Evolutionary conservation across 2,113 vertebrate genomes (phyloP).

Genomic region (Macquaria ambigua): DNA sequence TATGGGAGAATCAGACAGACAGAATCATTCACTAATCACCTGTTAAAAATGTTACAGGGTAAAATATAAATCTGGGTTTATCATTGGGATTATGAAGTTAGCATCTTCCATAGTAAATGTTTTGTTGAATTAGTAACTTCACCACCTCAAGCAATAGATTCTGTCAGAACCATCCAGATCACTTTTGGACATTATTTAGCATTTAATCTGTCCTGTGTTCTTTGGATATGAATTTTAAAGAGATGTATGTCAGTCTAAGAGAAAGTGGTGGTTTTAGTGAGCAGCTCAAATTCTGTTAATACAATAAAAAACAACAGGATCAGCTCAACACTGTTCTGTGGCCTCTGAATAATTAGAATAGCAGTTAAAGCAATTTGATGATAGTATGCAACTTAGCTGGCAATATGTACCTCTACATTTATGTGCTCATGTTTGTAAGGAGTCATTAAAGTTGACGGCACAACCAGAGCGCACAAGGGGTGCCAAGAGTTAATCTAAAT

Average conservation of each 20-base stretch:
- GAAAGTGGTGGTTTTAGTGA: not conserved
- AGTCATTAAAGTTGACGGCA: conserved; percentile 42
- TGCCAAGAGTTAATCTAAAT: conserved; percentile 33
- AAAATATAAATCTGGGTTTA: not conserved
- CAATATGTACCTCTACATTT: conserved; percentile 22
- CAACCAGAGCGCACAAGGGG: not conserved
- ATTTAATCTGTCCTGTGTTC: not conserved
- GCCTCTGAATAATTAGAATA: not conserved
- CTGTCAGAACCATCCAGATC: not conserved
- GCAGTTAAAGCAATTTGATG: conserved; percentile 16
- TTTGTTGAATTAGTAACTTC: no score
- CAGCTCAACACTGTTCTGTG: not conserved
- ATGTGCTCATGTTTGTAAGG: conserved; percentile 25
- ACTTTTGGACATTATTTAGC: not conserved
- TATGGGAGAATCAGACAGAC: not conserved
- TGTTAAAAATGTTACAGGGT: not conserved
- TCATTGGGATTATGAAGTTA: not conserved
- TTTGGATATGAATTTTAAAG: not conserved
- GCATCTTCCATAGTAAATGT: not conserved
- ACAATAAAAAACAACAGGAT: not conserved
- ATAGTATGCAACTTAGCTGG: not conserved
- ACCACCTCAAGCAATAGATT: no score
- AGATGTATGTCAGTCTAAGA: not conserved
- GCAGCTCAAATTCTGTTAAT: not conserved
- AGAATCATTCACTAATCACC: not conserved